Evolutionary conservation across 2,888 invertebrate genomes (phyloP), one percentile per base, ranked within the genome.

Genomic region (Brenthis ino): DNA sequence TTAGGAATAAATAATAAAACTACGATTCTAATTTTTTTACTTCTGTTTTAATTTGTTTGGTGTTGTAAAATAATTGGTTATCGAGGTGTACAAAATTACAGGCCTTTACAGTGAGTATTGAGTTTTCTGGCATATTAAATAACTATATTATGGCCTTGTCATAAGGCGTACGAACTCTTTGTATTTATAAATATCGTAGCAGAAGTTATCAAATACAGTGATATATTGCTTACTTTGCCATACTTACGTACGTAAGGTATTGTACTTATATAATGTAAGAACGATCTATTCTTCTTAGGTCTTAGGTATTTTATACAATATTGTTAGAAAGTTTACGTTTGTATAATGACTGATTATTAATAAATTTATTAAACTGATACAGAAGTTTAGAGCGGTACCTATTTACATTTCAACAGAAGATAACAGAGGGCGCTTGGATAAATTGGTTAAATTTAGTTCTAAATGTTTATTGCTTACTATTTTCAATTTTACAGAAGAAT

Each of bases 11-110:
- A 24, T 51, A 87, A 85, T 85, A 75, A 88, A 88, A 88, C 82
- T 63, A 82, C 77, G 66, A 78, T 84, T 72, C 63, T 72, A 77
- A 76, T 79, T 78, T 85, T 86, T 13, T 86, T 81, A 82, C 82
- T 87, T 81, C 84, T 85, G 82, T 85, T 89, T 88, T 87, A 87
- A 86, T 88, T 84, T 85, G 85, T 88, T 88, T 88, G 86, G 86
- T 90, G 87, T 87, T 85, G 81, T 85, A 89, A 90, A 90, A 87
- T 85, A 89, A 87, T 86, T 85, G 86, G 87, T 83, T 87, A 86
- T 87, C 84, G 83, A 85, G 82, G 88, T 91, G 92, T 91, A 91
- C 86, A 91, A 91, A 92, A 91, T 89, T 90, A 88, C 91, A 90
- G 88, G 87, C 85, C 82, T 87, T 88, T 89, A 89, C 82, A 88